Evolutionary conservation across 2,113 vertebrate genomes (phyloP).

Genomic region (Mesoclemmys tuberculata): DNA sequence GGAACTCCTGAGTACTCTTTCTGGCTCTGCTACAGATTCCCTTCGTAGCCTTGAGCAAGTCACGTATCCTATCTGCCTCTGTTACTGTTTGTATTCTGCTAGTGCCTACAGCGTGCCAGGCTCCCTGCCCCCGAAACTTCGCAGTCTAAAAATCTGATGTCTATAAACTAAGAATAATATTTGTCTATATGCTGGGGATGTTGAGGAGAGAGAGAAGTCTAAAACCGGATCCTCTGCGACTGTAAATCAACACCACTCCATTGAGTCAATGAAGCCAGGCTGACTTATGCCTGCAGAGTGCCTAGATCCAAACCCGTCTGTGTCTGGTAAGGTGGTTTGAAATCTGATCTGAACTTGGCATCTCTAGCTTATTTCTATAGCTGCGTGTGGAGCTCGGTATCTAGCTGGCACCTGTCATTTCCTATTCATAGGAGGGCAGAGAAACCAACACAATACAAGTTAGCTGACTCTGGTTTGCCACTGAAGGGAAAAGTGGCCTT

Average conservation of each 20-base stretch:
- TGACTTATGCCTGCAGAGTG: not conserved
- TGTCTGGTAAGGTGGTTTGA: not conserved
- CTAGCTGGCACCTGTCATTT: not conserved
- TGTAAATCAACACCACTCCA: not conserved
- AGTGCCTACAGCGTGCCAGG: fast-evolving
- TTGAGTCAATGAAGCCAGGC: not conserved
- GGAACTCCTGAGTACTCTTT: not conserved
- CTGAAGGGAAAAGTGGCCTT: constrained; percentile 27
- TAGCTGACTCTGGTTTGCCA: not conserved
- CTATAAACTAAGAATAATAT: not conserved
- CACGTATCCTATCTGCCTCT: not conserved
- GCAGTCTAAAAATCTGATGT: not conserved
- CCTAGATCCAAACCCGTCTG: not conserved
- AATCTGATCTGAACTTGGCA: not conserved
- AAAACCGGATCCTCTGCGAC: not conserved
- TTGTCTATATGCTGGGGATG: not conserved
- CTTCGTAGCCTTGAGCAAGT: not conserved
- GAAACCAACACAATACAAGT: not conserved
- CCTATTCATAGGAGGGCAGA: not conserved
- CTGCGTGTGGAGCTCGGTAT: not conserved
- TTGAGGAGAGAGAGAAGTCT: not conserved
- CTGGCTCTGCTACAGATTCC: not conserved
- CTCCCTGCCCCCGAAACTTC: not conserved
- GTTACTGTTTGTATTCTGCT: not conserved
- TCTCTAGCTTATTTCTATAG: not conserved